These are phyloP conservation scores for Drosophila picticornis DNA, from an alignment of 2,888 invertebrate genomes.

Conservation along the genomic window DNA sequence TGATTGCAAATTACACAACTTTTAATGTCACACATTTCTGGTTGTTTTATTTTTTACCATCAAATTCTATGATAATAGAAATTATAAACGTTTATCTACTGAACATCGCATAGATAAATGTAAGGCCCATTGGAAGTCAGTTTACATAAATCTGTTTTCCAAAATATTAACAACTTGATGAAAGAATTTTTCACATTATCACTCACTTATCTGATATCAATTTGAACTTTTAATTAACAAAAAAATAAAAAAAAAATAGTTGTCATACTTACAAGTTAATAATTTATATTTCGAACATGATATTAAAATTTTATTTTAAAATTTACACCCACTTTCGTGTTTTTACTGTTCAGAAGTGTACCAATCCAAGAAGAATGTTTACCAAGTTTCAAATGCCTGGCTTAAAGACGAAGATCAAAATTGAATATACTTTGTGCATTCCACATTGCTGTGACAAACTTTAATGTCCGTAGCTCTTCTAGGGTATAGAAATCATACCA, in stretches of 20 bases:
- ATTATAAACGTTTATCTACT: background rate
- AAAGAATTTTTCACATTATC: background rate
- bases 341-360: background rate
- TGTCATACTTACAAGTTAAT: background rate
- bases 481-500: slow-evolving; percentile 21
- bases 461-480: background rate
- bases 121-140: too few species aligned
- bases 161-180: background rate
- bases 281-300: background rate
- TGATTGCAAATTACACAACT: too few species aligned
- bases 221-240: too few species aligned
- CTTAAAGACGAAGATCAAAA: background rate
- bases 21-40: background rate
- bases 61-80: background rate
- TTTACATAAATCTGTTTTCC: background rate
- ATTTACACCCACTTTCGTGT: background rate
- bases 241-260: background rate
- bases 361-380: background rate
- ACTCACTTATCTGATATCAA: too few species aligned
- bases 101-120: background rate
- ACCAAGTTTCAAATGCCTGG: background rate
- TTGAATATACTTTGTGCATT: background rate
- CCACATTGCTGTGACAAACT: background rate
- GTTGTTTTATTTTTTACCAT: background rate
- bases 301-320: background rate